Percentiles rank a stretch among this genome's conserved stretches.
phyloP scores from a whole-genome alignment of 2,888 invertebrate species.

The Epinotia brunnichana region DNA sequence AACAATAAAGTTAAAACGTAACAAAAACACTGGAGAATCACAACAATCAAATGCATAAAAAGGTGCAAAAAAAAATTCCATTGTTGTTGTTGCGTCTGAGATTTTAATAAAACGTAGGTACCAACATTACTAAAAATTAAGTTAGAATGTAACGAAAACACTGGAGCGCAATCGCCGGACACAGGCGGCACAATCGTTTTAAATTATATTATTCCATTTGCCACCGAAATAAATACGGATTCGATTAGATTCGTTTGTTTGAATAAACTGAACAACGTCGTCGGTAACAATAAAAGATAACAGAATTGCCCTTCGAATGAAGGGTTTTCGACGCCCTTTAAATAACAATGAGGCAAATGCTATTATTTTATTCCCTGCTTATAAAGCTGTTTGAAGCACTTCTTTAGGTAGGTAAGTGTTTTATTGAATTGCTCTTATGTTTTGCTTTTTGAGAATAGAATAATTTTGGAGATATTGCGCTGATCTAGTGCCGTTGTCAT shows the following conservation, averaged over 20 bases:
- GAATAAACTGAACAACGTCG: conserved; percentile 42
- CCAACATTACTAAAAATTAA: background rate
- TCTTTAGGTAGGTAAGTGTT: conserved; percentile 37
- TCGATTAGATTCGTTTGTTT: conserved; percentile 43
- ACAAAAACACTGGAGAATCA: too few relatives aligned
- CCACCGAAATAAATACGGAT: conserved; percentile 32
- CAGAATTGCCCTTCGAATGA: conserved; percentile 44
- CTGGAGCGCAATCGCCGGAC: conserved; percentile 14
- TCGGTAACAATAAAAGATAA: conserved; percentile 45
- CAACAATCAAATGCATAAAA: too few relatives aligned
- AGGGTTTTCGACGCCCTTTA: conserved; percentile 44
- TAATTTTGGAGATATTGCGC: background rate
- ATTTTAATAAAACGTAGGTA: background rate
- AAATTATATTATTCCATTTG: conserved; percentile 33
- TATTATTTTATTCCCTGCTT: conserved; percentile 41
- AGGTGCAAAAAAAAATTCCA: background rate
- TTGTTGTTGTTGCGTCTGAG: background rate
- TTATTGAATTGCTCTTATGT: conserved; percentile 24
- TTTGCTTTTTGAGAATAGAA: background rate
- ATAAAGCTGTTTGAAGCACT: conserved; percentile 35
- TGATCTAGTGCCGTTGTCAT: background rate
- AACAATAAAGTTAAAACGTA: too few relatives aligned
- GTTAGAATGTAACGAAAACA: background rate
- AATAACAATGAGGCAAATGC: conserved; percentile 38
- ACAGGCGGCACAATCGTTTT: conserved; percentile 11